Evolutionary conservation across 2,797 vertebrate genomes (phyloP).

Genomic region (Pyrocephalus nanus): DNA sequence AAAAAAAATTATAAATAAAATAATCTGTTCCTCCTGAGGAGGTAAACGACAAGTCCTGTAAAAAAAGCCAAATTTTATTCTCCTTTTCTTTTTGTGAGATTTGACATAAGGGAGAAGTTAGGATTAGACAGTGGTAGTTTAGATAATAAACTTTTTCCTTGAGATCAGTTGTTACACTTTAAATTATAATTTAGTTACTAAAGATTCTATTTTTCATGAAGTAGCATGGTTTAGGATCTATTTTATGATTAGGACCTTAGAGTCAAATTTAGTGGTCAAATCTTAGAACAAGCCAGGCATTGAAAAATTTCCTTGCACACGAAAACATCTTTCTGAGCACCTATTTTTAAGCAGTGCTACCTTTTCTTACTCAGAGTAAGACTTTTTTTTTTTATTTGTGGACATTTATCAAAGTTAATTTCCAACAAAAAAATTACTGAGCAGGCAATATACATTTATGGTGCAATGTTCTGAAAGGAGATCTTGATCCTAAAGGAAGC

Average conservation of each 20-base stretch:
- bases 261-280: not conserved
- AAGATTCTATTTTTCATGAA: not conserved
- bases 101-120: not conserved
- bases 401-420: not conserved
- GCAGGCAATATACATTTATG: not conserved
- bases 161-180: not conserved
- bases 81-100: not conserved
- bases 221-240: not conserved
- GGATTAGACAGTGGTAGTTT: not conserved
- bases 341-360: not conserved
- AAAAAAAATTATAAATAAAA: not conserved
- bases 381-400: not conserved
- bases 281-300: not conserved
- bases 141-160: not conserved
- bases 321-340: not conserved
- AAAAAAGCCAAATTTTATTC: not conserved
- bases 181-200: not conserved
- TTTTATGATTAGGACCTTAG: not conserved
- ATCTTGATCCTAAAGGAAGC: not conserved
- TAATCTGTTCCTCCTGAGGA: not conserved
- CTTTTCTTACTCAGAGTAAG: not conserved
- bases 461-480: not conserved
- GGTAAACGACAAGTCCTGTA: not conserved
- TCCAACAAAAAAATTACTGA: constrained; percentile 7
- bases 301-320: not conserved